Evolutionary conservation across 2,113 vertebrate species (phyloP).

Genomic region (Lota lota): DNA sequence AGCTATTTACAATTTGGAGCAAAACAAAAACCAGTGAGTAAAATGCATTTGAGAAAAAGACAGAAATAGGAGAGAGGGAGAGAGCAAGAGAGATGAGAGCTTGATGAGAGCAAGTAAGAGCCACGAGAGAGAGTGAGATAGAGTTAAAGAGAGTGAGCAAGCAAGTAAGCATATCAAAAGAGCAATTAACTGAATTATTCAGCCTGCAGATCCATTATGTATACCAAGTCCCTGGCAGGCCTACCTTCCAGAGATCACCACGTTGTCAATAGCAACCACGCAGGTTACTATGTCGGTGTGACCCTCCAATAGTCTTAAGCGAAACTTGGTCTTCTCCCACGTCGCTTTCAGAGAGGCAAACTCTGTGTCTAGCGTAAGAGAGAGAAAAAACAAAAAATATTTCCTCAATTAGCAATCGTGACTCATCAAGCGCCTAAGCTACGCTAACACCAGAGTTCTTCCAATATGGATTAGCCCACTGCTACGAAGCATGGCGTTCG

Average conservation of each 20-base stretch:
- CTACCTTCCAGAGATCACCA: slow-evolving; percentile 80
- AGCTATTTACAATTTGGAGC: no score
- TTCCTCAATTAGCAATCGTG: slow-evolving; percentile 53
- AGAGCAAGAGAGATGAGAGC: not conserved
- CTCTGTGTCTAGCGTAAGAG: slow-evolving; percentile 51
- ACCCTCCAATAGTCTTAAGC: slow-evolving; percentile 71
- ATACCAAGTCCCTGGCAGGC: slow-evolving; percentile 19
- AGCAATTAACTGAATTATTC: slow-evolving; percentile 58
- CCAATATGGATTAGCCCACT: slow-evolving; percentile 51
- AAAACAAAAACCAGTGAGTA: not conserved
- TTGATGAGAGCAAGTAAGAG: not conserved
- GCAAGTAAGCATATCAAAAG: slow-evolving; percentile 27
- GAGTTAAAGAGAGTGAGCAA: slow-evolving; percentile 22
- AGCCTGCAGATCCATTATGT: slow-evolving; percentile 49
- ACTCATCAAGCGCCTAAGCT: slow-evolving; percentile 39
- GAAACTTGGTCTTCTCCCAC: slow-evolving; percentile 75
- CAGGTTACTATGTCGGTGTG: slow-evolving; percentile 80
- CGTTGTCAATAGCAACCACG: slow-evolving; percentile 74
- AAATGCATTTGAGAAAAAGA: not conserved
- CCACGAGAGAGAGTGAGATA: slow-evolving; percentile 4
- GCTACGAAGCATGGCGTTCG: slow-evolving; percentile 33
- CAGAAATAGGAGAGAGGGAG: not conserved
- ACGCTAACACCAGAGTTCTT: slow-evolving; percentile 43
- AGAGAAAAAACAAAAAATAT: slow-evolving; percentile 20
- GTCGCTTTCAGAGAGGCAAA: slow-evolving; percentile 57